Evolutionary conservation across 2,797 vertebrate genomes (phyloP), one percentile per base, ranked within the genome.

Genomic region (Hephaestus fuliginosus): DNA sequence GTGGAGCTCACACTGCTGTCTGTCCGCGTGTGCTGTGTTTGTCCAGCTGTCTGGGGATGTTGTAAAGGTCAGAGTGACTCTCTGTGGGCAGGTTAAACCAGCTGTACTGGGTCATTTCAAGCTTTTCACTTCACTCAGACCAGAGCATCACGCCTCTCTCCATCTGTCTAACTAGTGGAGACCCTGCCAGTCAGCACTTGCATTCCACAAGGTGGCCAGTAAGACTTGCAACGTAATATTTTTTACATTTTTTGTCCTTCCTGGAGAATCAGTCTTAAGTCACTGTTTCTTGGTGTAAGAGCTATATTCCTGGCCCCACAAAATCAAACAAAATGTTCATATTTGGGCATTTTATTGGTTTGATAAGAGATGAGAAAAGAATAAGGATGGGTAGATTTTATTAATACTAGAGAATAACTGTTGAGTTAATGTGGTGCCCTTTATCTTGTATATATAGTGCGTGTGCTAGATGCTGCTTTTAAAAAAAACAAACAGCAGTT

Each of bases 11-110:
- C 7, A 30, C 68, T 68, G 56, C 20, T 52, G 52, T 4, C 9
- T 36, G n/a, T 74, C 43, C 58, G 30, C 25, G 55, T 68, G 25
- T 30, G 57, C 11, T 33, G 58, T 88, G 83, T 88, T 91, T 87
- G 53, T 84, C 74, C 81, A 87, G 90, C 90, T 86, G 83, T 85
- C 67, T 61, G 75, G 9, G 28, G 77, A 78, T 44, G 58, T 55
- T 61, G 77, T 52, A 79, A 84, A 87, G 87, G 91, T 93, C 86
- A 83, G 46, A 8, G 49, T 90, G 86, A 90, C 84, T 89, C 77
- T 85, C 72, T 56, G 60, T 0, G n/a, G 77, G 76, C 84, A 87
- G 86, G 84, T 92, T 87, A 89, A 48, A 76, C 74, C 83, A 76
- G 86, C 80, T 84, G 85, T 48, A 78, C 52, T 4, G 74, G 85